phyloP scores from a whole-genome alignment of 1,140 invertebrate species.

The Bombus polaris region DNA sequence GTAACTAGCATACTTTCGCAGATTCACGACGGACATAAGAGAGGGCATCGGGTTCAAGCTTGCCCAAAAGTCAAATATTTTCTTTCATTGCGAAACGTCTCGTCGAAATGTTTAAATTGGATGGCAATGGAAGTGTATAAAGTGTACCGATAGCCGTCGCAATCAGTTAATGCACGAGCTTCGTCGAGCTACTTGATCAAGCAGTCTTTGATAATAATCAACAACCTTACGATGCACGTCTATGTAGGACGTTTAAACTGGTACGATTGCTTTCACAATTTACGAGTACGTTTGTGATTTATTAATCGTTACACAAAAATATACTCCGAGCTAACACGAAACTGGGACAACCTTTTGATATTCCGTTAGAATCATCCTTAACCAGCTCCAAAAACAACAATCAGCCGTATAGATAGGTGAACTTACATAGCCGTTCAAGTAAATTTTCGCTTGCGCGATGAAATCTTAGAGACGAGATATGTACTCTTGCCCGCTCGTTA shows the following conservation, averaged over 20 bases:
- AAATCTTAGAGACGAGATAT: not conserved
- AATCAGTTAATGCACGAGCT: conserved; percentile 40
- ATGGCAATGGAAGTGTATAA: not conserved
- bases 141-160: not conserved
- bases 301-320: conserved; percentile 32
- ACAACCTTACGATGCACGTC: not conserved
- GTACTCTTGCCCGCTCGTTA: not conserved
- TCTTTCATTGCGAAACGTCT: not conserved
- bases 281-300: conserved; percentile 28
- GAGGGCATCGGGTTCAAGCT: too few species aligned
- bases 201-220: conserved; percentile 28
- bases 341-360: conserved; percentile 33
- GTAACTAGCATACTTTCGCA: not conserved
- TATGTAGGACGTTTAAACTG: conserved; percentile 25
- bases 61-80: not conserved
- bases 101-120: not conserved
- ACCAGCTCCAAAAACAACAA: conserved; percentile 42
- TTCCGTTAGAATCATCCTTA: conserved; percentile 18
- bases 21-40: too few species aligned
- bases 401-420: not conserved
- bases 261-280: conserved; percentile 38
- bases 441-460: not conserved
- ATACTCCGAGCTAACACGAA: conserved; percentile 3
- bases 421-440: not conserved
- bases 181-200: not conserved